Evolutionary conservation across 2,888 invertebrate genomes (phyloP), one percentile per base, ranked within the genome.

Genomic region (Raillietiella orientalis): DNA sequence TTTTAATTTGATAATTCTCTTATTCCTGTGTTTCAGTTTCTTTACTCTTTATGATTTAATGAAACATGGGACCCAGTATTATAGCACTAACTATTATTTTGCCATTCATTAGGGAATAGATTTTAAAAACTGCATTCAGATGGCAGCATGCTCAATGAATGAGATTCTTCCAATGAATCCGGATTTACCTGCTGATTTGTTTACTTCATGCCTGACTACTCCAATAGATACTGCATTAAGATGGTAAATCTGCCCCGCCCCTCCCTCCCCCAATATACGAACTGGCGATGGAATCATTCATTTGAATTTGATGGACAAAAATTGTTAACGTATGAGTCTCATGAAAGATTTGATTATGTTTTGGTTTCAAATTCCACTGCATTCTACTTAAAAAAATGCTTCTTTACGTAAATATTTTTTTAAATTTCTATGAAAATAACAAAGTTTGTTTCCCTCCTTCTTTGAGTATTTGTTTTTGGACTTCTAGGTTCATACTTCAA

Each of bases 181-280:
- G 1, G 79, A 87, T 47, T 55, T 96, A 40, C 96, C 96, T 4
- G 93, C 93, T 3, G 96, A 67, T 42, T 58, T 99, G 38, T 96
- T 99, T 54, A 93, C 96, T 15, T 65, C 87, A 9, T 96, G 96
- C 51, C 61, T 96, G 38, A 96, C 93, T 28, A 93, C 93, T 28
- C 96, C 96, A 22, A 87, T 99, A 38, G 79, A 77, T 55, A 79
- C 77, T 41, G 84, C 84, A 31, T 56, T 90, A 34, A 61, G 71
- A 44, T 90, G 87, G 84, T 59, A 41, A 39, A 41, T n/a, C n/a
- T n/a, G n/a, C n/a, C 26, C 11, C 23, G 9, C 16, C 13, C 17
- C 37, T 4, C 37, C 38, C 9, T 12, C 5, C 6, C 5, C 12
- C 17, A 21, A 16, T 20, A 8, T n/a, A 29, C 14, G 17, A 17